These are phyloP conservation scores for Epinephelus awoara DNA, from an alignment of 2,797 vertebrate genomes.

Conservation along the genomic window DNA sequence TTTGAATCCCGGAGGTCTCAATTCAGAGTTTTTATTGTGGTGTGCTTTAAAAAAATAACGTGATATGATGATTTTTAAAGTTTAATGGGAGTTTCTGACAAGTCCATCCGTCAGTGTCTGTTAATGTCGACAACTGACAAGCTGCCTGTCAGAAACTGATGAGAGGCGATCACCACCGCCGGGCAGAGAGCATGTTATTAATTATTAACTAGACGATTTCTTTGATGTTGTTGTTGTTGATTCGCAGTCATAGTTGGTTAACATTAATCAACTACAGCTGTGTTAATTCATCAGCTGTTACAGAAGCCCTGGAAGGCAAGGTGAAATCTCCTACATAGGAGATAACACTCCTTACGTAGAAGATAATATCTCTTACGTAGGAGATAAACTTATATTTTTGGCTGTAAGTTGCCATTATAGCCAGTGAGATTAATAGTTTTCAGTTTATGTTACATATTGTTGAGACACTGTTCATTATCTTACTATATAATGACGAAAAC, in stretches of 20 bases:
- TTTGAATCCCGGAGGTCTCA: slow-evolving; percentile 35
- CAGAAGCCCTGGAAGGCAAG: neutral
- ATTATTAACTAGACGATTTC: no score
- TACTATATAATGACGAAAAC: no score
- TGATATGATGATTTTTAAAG: slow-evolving; percentile 11
- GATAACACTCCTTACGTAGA: no score
- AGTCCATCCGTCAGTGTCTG: slow-evolving; percentile 27
- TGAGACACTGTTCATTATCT: neutral
- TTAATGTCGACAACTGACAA: slow-evolving; percentile 10
- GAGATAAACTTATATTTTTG: no score
- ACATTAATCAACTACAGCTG: slow-evolving; percentile 10
- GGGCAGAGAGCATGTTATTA: slow-evolving; percentile 3
- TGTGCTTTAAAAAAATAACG: slow-evolving; percentile 9
- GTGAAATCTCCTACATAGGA: no score
- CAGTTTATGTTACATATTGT: slow-evolving; percentile 6
- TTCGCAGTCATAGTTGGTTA: slow-evolving; percentile 1
- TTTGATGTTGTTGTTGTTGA: neutral
- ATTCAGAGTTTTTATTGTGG: slow-evolving; percentile 41
- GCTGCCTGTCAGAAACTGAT: slow-evolving; percentile 45
- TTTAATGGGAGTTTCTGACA: slow-evolving; percentile 32
- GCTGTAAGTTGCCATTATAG: neutral
- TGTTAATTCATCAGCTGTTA: neutral
- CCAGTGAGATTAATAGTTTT: neutral
- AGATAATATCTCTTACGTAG: no score
- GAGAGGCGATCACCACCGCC: slow-evolving; percentile 1